Evolutionary conservation across 2,888 invertebrate genomes (phyloP).

Genomic region (Podotricha telesiphe): DNA sequence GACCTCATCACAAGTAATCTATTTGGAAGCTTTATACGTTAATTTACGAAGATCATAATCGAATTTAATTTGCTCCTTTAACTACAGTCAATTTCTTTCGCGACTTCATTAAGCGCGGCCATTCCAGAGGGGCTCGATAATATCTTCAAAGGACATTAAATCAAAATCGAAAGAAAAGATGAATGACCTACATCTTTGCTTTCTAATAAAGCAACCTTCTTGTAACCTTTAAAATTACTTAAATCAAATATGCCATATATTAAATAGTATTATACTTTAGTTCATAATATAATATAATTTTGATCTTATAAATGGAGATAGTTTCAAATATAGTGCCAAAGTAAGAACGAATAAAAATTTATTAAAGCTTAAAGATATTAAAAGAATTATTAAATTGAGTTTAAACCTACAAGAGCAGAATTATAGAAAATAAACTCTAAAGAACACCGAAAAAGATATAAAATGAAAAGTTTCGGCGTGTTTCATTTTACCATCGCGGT

Average conservation of each 20-base stretch:
- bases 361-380: too few species aligned
- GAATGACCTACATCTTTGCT: neutral
- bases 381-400: too few species aligned
- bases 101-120: slow-evolving; percentile 78
- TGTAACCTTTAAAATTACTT: neutral
- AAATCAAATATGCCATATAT: neutral
- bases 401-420: too few species aligned
- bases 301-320: neutral
- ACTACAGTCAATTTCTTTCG: slow-evolving; percentile 79
- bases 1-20: neutral
- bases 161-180: slow-evolving; percentile 29
- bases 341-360: too few species aligned
- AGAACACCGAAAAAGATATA: too few species aligned
- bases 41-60: slow-evolving; percentile 78
- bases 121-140: slow-evolving; percentile 78
- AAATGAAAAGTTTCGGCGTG: neutral
- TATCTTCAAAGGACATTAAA: slow-evolving; percentile 76
- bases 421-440: too few species aligned
- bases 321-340: neutral
- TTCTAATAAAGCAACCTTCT: neutral
- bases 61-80: slow-evolving; percentile 80
- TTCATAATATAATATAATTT: too few species aligned
- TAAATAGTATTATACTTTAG: neutral
- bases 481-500: too few species aligned
- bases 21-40: slow-evolving; percentile 13